Evolutionary conservation across 2,888 invertebrate species (phyloP).

Genomic region (Pterostichus madidus): DNA sequence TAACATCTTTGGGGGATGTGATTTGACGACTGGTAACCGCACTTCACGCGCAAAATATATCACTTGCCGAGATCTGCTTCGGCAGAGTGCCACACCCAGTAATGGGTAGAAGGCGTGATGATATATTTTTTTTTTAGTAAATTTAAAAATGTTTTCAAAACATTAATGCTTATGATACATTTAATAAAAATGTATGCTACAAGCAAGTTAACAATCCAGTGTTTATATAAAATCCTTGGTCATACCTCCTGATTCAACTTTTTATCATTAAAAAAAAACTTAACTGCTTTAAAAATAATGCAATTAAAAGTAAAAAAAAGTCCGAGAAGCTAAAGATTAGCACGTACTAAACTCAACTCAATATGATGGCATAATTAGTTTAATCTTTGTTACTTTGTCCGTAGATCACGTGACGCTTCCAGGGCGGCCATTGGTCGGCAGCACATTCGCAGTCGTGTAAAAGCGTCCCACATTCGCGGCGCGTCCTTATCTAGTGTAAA

Average conservation of each 20-base stretch:
- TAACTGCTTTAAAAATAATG: conserved; percentile 22
- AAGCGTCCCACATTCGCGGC: conserved; percentile 31
- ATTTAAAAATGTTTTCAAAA: no score
- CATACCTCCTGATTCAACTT: neutral
- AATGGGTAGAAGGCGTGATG: no score
- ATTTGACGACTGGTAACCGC: no score
- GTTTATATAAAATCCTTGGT: no score
- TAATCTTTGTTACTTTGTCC: conserved; percentile 38
- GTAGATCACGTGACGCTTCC: conserved; percentile 14
- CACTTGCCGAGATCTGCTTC: no score
- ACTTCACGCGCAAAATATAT: no score
- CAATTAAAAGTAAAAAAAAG: conserved; percentile 9
- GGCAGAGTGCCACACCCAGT: no score
- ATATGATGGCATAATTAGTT: conserved; percentile 34
- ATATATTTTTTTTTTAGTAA: no score
- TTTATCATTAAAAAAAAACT: neutral
- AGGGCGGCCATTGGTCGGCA: neutral
- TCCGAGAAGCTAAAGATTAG: conserved; percentile 1
- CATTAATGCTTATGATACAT: no score
- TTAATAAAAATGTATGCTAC: no score
- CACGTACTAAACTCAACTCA: conserved; percentile 30
- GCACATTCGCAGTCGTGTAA: conserved; percentile 10
- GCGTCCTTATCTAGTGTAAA: conserved; percentile 46
- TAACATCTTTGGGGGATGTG: no score
- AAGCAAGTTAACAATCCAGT: no score